phyloP scores from a whole-genome alignment of 2,113 vertebrate species.

The Isichthys henryi region DNA sequence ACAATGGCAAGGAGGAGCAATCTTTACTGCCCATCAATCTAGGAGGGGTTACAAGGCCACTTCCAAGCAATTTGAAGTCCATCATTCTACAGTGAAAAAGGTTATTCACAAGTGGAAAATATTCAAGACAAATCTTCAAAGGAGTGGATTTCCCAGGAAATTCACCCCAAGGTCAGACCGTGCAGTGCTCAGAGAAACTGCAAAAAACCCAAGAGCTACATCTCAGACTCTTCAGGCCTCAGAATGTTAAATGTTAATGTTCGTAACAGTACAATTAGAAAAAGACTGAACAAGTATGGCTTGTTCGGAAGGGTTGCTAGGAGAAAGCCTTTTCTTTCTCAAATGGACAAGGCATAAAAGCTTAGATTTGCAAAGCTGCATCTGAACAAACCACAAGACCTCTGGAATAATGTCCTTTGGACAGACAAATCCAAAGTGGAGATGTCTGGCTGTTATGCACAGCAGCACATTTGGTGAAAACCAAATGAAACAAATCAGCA shows the following conservation, averaged over 20 bases:
- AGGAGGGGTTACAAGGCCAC: not conserved
- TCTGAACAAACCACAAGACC: not conserved
- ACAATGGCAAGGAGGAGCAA: not conserved
- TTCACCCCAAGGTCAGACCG: not conserved
- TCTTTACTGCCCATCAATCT: not conserved
- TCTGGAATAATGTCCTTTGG: too few species aligned
- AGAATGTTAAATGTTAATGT: not conserved
- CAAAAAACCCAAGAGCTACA: not conserved
- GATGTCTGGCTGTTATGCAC: too few species aligned
- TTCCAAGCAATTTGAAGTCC: not conserved
- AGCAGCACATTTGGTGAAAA: too few species aligned
- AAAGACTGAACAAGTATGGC: not conserved
- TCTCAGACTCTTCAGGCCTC: not conserved
- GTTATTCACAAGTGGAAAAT: not conserved
- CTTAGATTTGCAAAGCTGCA: not conserved
- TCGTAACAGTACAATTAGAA: not conserved
- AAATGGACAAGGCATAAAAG: not conserved
- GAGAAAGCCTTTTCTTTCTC: not conserved
- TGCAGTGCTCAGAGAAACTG: not conserved
- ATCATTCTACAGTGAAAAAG: not conserved
- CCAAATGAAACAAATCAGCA: too few species aligned
- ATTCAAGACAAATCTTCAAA: not conserved
- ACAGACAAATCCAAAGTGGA: too few species aligned
- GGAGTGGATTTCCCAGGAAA: not conserved
- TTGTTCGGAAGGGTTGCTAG: not conserved